A percentile compares a stretch with the other conserved stretches of the same genome.
Conservation (phyloP, 2,888 invertebrate species). For the Plebejus anna region DNA sequence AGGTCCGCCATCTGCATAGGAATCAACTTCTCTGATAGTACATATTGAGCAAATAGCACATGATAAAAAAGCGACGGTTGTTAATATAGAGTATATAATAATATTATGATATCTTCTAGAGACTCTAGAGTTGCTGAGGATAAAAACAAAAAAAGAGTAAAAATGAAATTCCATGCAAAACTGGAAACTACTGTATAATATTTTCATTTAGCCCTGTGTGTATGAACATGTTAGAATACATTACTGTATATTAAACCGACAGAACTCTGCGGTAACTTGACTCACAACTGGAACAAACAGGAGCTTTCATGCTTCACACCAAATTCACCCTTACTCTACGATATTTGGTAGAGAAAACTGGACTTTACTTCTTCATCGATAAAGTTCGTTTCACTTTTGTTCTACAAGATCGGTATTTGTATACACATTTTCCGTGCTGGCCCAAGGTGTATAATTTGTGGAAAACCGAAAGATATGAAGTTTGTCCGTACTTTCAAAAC, state of each 20-base stretch:
- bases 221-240: conserved; percentile 25
- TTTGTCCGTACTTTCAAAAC: conserved; percentile 22
- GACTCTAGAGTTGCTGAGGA: not conserved
- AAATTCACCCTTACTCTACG: not conserved
- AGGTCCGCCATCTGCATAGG: too few relatives aligned
- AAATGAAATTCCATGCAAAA: not conserved
- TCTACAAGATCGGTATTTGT: not conserved
- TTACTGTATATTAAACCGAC: conserved; percentile 15
- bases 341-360: not conserved
- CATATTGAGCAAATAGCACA: too few relatives aligned
- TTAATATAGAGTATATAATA: too few relatives aligned
- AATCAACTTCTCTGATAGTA: too few relatives aligned
- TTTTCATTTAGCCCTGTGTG: conserved; percentile 1
- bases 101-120: not conserved
- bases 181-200: conserved; percentile 23
- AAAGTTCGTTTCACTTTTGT: not conserved
- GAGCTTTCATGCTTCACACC: not conserved
- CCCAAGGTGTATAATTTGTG: conserved; percentile 23
- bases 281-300: conserved; percentile 24
- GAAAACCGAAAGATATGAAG: conserved; percentile 27
- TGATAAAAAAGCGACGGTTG: too few relatives aligned
- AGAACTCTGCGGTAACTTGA: conserved; percentile 26
- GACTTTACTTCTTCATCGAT: not conserved
- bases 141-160: not conserved
- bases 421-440: not conserved